Base-by-base conservation (phyloP, 2,113 vertebrate genomes). In the Gasterosteus nipponicus region DNA sequence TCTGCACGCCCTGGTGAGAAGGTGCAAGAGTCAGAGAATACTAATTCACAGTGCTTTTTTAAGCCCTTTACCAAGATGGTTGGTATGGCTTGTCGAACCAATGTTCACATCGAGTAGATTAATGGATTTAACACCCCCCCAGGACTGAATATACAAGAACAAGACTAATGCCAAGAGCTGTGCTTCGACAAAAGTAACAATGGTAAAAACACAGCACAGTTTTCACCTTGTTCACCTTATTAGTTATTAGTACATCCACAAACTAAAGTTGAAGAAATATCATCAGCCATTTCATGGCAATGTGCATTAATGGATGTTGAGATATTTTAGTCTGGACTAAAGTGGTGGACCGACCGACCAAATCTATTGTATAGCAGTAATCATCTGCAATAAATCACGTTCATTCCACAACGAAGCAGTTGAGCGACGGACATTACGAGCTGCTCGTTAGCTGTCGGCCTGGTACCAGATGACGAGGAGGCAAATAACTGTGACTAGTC, bases 401-500 rank as follows among this genome's bases (percentile, higher is more conserved):
- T 41, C 10, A 7, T 64, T 39, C 22, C 29, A 22, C 29, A 4
- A 14, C 35, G 31, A 67, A 26, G 49, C 66, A 63, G 46, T 51
- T 80, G 15, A 31, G 69, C 39, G 67, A 71, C 58, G 49, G 56
- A 22, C 18, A 3, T 64, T 75, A 84, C 77, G 22, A 26, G 22
- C 22, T 26, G 22, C 22, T 1, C 22, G 22, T 26, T 26, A 87
- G 77, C 26, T 6, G 3, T 72, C 51, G 67, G 33, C 29, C 61
- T 46, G 56, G 11, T 54, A 47, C 73, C 81, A 86, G 86, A 85
- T 86, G 77, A 87, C 82, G 82, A 58, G 42, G 51, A 0, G 22
- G 9, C 85, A 90, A 91, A 93, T 89, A 87, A 93, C 81, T 65
- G 82, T 73, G 86, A 79, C 83, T 60, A 61, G 82, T 75, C 58